Conservation (phyloP, 2,113 vertebrate species). For the Anguilla rostrata region DNA sequence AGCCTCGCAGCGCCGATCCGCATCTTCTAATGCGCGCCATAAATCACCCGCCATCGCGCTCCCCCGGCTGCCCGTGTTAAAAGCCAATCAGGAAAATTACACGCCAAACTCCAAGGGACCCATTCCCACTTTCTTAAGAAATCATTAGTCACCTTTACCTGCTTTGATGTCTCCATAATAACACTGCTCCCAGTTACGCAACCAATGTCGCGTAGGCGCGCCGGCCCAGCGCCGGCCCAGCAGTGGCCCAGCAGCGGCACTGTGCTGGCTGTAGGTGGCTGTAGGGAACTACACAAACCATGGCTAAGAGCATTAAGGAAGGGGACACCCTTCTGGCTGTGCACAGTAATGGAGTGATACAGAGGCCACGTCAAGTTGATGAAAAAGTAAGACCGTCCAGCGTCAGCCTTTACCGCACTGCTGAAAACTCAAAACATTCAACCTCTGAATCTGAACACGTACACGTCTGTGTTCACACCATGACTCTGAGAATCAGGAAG, state of each 20-base stretch:
- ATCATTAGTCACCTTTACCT: slow-evolving; percentile 78
- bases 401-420: too few relatives aligned
- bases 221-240: slow-evolving; percentile 24
- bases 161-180: slow-evolving; percentile 68
- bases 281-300: slow-evolving; percentile 30
- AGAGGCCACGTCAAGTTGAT: not conserved
- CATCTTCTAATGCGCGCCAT: slow-evolving; percentile 82
- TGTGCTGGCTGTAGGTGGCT: slow-evolving; percentile 38
- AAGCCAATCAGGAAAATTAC: slow-evolving; percentile 98
- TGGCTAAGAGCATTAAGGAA: not conserved
- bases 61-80: slow-evolving; percentile 85
- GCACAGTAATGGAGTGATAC: slow-evolving; percentile 9
- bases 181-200: slow-evolving; percentile 51
- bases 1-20: slow-evolving; percentile 80
- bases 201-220: slow-evolving; percentile 29
- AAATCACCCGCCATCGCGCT: slow-evolving; percentile 83
- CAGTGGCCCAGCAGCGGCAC: slow-evolving; percentile 4
- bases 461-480: not conserved
- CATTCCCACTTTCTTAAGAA: slow-evolving; percentile 79
- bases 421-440: too few relatives aligned
- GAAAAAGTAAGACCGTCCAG: not conserved
- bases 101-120: slow-evolving; percentile 87
- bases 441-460: not conserved
- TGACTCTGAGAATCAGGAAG: slow-evolving; percentile 23
- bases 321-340: not conserved